Conservation (phyloP, 2,888 invertebrate genomes). For the Troides oblongomaculatus region DNA sequence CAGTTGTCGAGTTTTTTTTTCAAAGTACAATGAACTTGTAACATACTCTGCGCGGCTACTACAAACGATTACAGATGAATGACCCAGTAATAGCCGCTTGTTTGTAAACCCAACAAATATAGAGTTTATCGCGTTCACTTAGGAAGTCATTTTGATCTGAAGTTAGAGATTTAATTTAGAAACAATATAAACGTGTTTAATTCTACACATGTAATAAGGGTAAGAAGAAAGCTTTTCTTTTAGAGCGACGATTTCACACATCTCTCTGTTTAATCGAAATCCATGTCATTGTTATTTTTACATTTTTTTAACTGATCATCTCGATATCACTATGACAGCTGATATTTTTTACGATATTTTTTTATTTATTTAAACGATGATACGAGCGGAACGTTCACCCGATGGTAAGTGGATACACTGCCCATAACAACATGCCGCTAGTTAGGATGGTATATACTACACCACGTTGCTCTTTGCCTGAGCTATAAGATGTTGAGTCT, state of each 20-base stretch:
- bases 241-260: neutral
- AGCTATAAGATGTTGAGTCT: too few species aligned
- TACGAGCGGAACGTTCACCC: too few species aligned
- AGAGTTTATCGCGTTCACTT: neutral
- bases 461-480: too few species aligned
- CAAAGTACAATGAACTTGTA: constrained; percentile 22
- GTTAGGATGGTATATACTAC: too few species aligned
- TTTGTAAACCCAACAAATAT: neutral
- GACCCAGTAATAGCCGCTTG: constrained; percentile 4
- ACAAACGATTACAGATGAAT: constrained; percentile 10
- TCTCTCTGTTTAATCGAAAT: neutral
- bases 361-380: too few species aligned
- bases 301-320: too few species aligned
- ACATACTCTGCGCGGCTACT: constrained; percentile 2
- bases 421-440: too few species aligned
- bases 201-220: neutral
- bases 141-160: too few species aligned
- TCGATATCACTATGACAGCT: too few species aligned
- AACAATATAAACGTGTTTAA: neutral
- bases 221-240: neutral
- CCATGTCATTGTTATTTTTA: neutral
- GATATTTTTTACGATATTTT: too few species aligned
- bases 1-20: constrained; percentile 5
- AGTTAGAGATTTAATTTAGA: too few species aligned
- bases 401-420: too few species aligned